Base-by-base conservation (phyloP, 2,888 invertebrate genomes). In the Drosophila setosimentum region DNA sequence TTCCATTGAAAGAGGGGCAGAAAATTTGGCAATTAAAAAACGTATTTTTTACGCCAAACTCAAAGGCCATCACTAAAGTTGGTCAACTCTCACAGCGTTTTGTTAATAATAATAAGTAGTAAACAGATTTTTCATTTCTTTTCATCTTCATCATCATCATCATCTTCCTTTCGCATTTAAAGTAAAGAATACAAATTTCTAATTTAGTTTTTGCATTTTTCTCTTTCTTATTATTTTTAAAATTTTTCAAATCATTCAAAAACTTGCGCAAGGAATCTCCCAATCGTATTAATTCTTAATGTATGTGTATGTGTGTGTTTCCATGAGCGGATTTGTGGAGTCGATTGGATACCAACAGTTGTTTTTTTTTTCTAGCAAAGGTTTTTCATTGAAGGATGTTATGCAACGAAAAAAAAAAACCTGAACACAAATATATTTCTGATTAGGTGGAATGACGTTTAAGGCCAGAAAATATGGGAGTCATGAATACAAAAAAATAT, bases 11-110 rank as follows among this genome's bases (percentile, higher is more conserved):
- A 66, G 62, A 72, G 63, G 71, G 68, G 73, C 70, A 66, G 61
- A 64, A 63, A 80, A 67, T 51, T 65, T 72, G 65, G 78, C 65
- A 65, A 65, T 58, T 55, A 64, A 61, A 62, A 66, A 62, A 81
- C 29, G 63, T 51, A 30, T 30, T 60, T 54, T 74, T 82, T 49
- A 73, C 24, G 68, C 82, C 78, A 78, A 78, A 68, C 68, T 78
- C 74, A 73, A 72, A 67, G 81, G 87, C 89, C 84, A 90, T 90
- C 84, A 84, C 90, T 90, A 71, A 78, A 79, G 87, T 90, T 81
- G 75, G 63, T 89, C 85, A 86, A 87, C 84, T 84, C 82, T 85
- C 85, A 85, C 91, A 90, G 85, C 85, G 78, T 86, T 90, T 74
- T 54, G 73, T 78, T 78, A 83, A 82, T 75, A 71, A 42, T 57